These are phyloP conservation scores for Melanophora roralis DNA, from an alignment of 2,888 invertebrate genomes.

Conservation along the genomic window DNA sequence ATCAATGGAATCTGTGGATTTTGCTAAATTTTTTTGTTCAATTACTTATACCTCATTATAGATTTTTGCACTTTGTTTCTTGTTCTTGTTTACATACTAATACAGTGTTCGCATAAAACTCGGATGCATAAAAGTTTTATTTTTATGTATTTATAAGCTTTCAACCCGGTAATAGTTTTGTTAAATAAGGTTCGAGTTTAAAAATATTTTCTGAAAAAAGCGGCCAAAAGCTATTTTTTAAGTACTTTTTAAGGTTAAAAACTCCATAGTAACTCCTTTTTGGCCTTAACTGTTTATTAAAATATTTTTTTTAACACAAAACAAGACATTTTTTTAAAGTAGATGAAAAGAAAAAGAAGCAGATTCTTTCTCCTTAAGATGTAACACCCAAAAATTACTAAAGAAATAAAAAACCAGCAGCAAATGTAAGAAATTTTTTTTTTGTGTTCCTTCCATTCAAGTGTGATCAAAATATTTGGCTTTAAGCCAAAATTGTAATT, in stretches of 20 bases:
- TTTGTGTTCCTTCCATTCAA: slow-evolving; percentile 50
- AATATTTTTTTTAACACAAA: background rate
- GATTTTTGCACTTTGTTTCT: background rate
- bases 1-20: slow-evolving; percentile 21
- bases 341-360: too few species aligned
- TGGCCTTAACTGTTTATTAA: background rate
- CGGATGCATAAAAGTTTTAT: background rate
- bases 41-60: background rate
- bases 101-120: too few species aligned
- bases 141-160: too few species aligned
- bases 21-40: slow-evolving; percentile 2
- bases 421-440: slow-evolving; percentile 29
- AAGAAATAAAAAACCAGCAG: background rate
- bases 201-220: too few species aligned
- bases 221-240: too few species aligned
- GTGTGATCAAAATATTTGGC: slow-evolving; percentile 59
- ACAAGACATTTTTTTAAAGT: background rate
- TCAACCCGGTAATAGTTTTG: too few species aligned
- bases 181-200: too few species aligned
- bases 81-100: background rate
- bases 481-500: slow-evolving; percentile 34
- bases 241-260: too few species aligned
- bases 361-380: background rate
- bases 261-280: too few species aligned
- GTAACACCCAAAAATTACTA: slow-evolving; percentile 48